Evolutionary conservation across 2,797 vertebrate genomes (phyloP).

Genomic region (Mormyrus hasselquistii): DNA sequence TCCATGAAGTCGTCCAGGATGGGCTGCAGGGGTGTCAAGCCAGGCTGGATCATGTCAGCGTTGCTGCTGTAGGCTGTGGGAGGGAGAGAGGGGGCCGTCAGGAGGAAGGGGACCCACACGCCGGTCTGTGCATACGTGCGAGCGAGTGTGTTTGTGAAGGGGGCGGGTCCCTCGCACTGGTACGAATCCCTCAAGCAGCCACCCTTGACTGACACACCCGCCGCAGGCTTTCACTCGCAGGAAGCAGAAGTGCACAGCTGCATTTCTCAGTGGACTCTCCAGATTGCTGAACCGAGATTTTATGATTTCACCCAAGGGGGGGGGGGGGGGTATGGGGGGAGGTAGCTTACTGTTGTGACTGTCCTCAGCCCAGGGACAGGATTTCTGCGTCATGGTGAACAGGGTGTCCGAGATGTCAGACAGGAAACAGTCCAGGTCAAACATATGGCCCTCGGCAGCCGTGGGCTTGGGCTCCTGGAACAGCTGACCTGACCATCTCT

Average conservation of each 20-base stretch:
- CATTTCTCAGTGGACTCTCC: neutral
- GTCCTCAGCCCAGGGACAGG: conserved; percentile 63
- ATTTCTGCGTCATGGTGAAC: conserved; percentile 91
- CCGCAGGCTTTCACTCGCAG: neutral
- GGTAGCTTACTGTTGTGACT: conserved; percentile 69
- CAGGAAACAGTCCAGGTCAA: conserved; percentile 85
- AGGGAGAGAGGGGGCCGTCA: neutral
- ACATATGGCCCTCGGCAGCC: conserved; percentile 77
- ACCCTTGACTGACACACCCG: neutral
- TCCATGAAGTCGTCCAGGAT: conserved; percentile 95
- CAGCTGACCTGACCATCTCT: conserved; percentile 81
- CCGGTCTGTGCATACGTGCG: neutral
- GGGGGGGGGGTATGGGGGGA: neutral
- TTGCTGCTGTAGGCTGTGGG: conserved; percentile 78
- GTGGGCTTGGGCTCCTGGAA: conserved; percentile 74
- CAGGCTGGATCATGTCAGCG: conserved; percentile 95
- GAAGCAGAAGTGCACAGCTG: neutral
- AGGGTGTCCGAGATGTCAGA: conserved; percentile 94
- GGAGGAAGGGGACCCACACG: neutral
- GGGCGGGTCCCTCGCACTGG: neutral
- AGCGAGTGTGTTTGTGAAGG: neutral
- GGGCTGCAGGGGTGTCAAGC: conserved; percentile 84
- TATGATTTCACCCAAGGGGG: neutral
- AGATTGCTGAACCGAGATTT: neutral
- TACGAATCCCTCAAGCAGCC: neutral